Percentiles rank a stretch among this genome's conserved stretches.
Evolutionary conservation across 1,140 invertebrate genomes (phyloP).

Genomic region (Camponotus vicinus): DNA sequence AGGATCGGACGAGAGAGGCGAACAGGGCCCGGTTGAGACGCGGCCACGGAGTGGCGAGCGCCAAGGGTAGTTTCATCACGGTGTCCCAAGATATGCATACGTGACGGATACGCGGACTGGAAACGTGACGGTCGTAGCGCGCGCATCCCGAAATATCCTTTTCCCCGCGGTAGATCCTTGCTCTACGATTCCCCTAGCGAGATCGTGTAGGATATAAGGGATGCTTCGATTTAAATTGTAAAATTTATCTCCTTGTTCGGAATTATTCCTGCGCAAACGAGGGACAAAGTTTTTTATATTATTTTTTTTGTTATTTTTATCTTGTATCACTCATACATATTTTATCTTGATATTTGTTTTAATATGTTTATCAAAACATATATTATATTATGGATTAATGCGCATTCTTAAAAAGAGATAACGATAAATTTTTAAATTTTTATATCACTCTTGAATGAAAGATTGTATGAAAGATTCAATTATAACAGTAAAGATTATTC

Average conservation of each 20-base stretch:
- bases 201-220: conserved; percentile 49
- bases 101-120: conserved; percentile 82
- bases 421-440: neutral
- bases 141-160: conserved; percentile 49
- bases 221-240: conserved; percentile 75
- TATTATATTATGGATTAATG: neutral
- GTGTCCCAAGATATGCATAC: conserved; percentile 87
- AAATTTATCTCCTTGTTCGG: conserved; percentile 64
- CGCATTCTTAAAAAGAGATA: neutral
- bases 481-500: neutral
- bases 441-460: neutral
- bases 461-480: neutral
- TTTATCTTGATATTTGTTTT: neutral
- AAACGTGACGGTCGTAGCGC: conserved; percentile 81
- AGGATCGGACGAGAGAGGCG: conserved; percentile 28
- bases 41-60: conserved; percentile 69
- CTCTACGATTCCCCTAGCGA: conserved; percentile 63
- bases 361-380: neutral
- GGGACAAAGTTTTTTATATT: too few species aligned
- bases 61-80: conserved; percentile 79
- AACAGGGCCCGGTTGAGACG: conserved; percentile 48
- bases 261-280: neutral
- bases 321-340: too few species aligned
- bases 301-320: neutral
- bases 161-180: conserved; percentile 46